A percentile compares a stretch with the other conserved stretches of the same genome.
Conservation (phyloP, 2,888 invertebrate genomes). For the Pycnomerus fuliginosus region DNA sequence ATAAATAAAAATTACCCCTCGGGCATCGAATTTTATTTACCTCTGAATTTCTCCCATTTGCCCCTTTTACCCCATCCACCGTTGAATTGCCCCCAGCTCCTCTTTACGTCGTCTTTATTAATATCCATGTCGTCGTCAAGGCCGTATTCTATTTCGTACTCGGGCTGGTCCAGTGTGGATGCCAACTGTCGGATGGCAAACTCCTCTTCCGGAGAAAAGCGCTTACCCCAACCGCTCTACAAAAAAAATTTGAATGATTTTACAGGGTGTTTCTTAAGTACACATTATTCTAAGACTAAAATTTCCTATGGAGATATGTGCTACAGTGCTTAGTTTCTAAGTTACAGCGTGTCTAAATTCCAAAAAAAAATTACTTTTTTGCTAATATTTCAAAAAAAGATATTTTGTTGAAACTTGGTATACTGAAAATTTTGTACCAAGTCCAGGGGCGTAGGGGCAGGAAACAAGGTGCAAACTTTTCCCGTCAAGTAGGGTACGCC, state of each 20-base stretch:
- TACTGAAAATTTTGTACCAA: too few species aligned
- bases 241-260: constrained; percentile 6
- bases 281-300: too few species aligned
- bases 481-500: too few species aligned
- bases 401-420: too few species aligned
- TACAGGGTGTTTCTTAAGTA: constrained; percentile 1
- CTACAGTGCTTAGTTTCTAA: too few species aligned
- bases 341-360: too few species aligned
- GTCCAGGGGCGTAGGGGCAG: too few species aligned
- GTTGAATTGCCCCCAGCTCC: constrained; percentile 68
- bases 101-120: constrained; percentile 58
- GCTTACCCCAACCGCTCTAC: constrained; percentile 53
- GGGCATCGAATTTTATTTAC: too few species aligned
- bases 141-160: constrained; percentile 31
- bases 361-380: too few species aligned
- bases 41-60: constrained; percentile 61
- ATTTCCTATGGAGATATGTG: too few species aligned
- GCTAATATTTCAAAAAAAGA: too few species aligned
- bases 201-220: constrained; percentile 46
- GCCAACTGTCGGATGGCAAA: constrained; percentile 42
- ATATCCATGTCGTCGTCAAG: constrained; percentile 33
- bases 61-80: constrained; percentile 75
- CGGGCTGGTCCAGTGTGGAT: constrained; percentile 39
- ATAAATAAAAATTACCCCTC: background rate
- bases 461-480: too few species aligned